A percentile compares a stretch with the other conserved stretches of the same genome.
These are phyloP conservation scores for Reticulitermes lucifugus DNA, from an alignment of 2,888 invertebrate species.

Conservation along the genomic window DNA sequence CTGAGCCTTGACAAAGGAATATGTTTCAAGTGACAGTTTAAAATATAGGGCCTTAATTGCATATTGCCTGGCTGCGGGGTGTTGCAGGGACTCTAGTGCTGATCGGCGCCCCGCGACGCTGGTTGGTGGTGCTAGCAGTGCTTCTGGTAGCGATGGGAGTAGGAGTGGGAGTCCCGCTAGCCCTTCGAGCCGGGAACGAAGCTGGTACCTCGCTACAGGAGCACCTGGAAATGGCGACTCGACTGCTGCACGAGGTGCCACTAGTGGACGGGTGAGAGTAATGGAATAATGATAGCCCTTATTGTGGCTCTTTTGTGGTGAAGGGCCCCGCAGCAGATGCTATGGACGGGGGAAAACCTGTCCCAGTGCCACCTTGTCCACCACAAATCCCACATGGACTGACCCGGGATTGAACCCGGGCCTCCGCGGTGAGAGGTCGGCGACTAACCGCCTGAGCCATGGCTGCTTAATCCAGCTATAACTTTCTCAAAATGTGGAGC, in stretches of 20 bases:
- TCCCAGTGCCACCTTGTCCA: too few relatives aligned
- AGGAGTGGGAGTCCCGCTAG: slow-evolving; percentile 83
- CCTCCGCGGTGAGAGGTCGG: too few relatives aligned
- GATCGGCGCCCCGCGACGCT: slow-evolving; percentile 68
- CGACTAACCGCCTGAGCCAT: too few relatives aligned
- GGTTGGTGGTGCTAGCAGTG: slow-evolving; percentile 82
- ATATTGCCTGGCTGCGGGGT: background rate
- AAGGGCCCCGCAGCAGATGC: too few relatives aligned
- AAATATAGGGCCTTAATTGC: too few relatives aligned
- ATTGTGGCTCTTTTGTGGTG: too few relatives aligned
- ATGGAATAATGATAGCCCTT: slow-evolving; percentile 34
- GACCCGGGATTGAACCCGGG: too few relatives aligned
- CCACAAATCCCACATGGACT: too few relatives aligned
- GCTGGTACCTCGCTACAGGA: slow-evolving; percentile 76
- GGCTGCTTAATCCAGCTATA: too few relatives aligned
- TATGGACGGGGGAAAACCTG: too few relatives aligned
- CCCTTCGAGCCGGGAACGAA: slow-evolving; percentile 80
- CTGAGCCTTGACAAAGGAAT: background rate
- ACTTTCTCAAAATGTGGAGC: too few relatives aligned
- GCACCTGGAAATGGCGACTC: slow-evolving; percentile 78
- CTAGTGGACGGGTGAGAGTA: slow-evolving; percentile 75
- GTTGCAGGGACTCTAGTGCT: slow-evolving; percentile 21
- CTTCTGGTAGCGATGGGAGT: slow-evolving; percentile 83
- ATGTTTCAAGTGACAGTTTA: background rate
- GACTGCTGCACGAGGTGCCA: slow-evolving; percentile 81